These are phyloP conservation scores for Battus philenor DNA, from an alignment of 1,140 invertebrate genomes.

Conservation along the genomic window DNA sequence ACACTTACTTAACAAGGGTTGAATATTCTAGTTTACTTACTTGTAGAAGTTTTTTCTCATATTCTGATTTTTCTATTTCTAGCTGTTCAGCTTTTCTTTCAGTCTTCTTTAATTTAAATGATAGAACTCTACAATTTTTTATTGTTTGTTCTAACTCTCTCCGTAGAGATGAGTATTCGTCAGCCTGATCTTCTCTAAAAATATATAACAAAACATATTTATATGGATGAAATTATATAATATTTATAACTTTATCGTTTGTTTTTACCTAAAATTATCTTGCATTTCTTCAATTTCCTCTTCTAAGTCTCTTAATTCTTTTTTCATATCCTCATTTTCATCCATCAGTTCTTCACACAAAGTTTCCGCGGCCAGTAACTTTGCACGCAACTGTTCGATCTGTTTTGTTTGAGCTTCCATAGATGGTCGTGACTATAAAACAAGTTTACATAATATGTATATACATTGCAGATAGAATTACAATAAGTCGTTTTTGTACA, in stretches of 20 bases:
- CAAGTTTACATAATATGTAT: constrained; percentile 8
- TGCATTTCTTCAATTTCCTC: constrained; percentile 99
- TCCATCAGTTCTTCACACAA: constrained; percentile 95
- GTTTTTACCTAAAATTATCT: constrained; percentile 89
- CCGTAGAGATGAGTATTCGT: constrained; percentile 96
- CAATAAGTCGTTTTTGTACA: too few relatives aligned
- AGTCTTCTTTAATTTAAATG: constrained; percentile 97
- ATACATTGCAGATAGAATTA: too few relatives aligned
- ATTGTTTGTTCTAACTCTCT: constrained; percentile 96
- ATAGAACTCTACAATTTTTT: constrained; percentile 98
- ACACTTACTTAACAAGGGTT: too few relatives aligned
- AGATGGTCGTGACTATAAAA: constrained; percentile 65
- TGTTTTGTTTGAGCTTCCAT: constrained; percentile 75
- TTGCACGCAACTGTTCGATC: constrained; percentile 84
- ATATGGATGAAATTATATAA: neutral
- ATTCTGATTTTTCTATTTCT: constrained; percentile 87
- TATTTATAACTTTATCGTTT: constrained; percentile 6
- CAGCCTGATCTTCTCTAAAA: constrained; percentile 95
- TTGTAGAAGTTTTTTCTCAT: constrained; percentile 83
- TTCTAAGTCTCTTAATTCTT: constrained; percentile 93
- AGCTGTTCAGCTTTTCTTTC: constrained; percentile 93
- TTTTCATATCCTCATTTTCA: constrained; percentile 97
- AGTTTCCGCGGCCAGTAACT: constrained; percentile 89
- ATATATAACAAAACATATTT: neutral
- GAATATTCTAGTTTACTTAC: too few relatives aligned